These are phyloP conservation scores for Hydractinia echinata DNA, from an alignment of 30 jellyfish, hydroid and myxozoan species.

Conservation along the genomic window DNA sequence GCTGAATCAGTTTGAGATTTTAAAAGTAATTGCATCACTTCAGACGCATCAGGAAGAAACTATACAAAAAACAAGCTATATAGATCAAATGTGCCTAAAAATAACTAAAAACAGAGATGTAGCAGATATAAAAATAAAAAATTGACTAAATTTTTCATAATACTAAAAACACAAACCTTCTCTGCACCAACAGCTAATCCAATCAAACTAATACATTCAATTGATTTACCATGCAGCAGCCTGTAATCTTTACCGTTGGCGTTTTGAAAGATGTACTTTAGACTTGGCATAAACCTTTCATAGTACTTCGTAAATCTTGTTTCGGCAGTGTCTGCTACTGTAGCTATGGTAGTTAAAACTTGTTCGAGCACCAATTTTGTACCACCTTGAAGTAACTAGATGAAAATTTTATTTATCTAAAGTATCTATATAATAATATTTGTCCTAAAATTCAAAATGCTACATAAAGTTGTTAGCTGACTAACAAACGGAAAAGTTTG, in stretches of 20 bases:
- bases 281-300: conserved; percentile 94
- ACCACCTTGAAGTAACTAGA: conserved; percentile 73
- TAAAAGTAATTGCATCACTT: conserved; percentile 93
- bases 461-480: too few relatives aligned
- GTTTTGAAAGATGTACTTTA: conserved; percentile 78
- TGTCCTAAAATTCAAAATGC: too few relatives aligned
- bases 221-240: conserved; percentile 89
- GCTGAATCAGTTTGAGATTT: conserved; percentile 88
- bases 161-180: conserved; percentile 44
- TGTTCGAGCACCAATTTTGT: conserved; percentile 88
- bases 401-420: neutral
- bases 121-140: neutral
- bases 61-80: conserved; percentile 8
- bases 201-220: conserved; percentile 97
- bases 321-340: conserved; percentile 99
- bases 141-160: neutral
- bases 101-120: neutral
- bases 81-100: neutral
- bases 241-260: conserved; percentile 88
- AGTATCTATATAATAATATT: too few relatives aligned
- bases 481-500: too few relatives aligned
- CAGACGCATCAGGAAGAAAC: conserved; percentile 99
- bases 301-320: conserved; percentile 79
- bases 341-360: conserved; percentile 88
- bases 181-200: conserved; percentile 99